Percentiles rank a stretch among this genome's conserved stretches.
These are phyloP conservation scores for Mimumesa dahlbomi DNA, from an alignment of 2,888 invertebrate genomes.

Conservation along the genomic window DNA sequence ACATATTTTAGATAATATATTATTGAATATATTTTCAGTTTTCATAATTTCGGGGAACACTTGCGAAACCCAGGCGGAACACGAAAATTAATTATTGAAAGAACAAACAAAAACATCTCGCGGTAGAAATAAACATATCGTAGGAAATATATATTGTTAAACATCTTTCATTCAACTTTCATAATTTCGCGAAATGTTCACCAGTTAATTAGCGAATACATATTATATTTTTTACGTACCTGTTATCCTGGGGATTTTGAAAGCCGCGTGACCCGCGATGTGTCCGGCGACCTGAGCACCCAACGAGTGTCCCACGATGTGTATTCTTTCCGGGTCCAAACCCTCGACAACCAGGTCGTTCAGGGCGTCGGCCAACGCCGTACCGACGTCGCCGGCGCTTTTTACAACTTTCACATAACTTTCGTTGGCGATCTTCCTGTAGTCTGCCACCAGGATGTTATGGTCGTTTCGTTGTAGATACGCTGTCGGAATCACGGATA, in stretches of 20 bases:
- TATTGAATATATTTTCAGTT: too few species aligned
- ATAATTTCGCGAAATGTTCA: too few species aligned
- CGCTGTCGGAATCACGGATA: slow-evolving; percentile 59
- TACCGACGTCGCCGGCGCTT: slow-evolving; percentile 54
- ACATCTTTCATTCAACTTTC: too few species aligned
- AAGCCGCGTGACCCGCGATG: slow-evolving; percentile 56
- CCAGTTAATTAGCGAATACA: too few species aligned
- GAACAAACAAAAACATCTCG: too few species aligned
- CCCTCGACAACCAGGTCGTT: slow-evolving; percentile 58
- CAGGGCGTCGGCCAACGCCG: slow-evolving; percentile 58
- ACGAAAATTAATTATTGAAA: too few species aligned
- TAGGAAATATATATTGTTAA: too few species aligned
- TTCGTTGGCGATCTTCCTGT: slow-evolving; percentile 79
- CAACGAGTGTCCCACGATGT: slow-evolving; percentile 72
- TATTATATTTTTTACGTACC: too few species aligned
- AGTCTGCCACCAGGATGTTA: slow-evolving; percentile 81
- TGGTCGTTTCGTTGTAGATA: slow-evolving; percentile 77
- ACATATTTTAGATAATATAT: too few species aligned
- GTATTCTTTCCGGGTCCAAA: slow-evolving; percentile 55
- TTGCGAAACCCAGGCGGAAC: too few species aligned
- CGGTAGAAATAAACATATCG: too few species aligned
- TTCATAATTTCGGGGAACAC: too few species aligned
- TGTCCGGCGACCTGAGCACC: slow-evolving; percentile 71
- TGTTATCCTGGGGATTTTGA: slow-evolving; percentile 64
- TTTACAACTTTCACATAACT: slow-evolving; percentile 74